Percentiles rank a stretch among this genome's conserved stretches.
These are phyloP conservation scores for Calosoma granatense DNA, from an alignment of 1,140 invertebrate species.

Conservation along the genomic window DNA sequence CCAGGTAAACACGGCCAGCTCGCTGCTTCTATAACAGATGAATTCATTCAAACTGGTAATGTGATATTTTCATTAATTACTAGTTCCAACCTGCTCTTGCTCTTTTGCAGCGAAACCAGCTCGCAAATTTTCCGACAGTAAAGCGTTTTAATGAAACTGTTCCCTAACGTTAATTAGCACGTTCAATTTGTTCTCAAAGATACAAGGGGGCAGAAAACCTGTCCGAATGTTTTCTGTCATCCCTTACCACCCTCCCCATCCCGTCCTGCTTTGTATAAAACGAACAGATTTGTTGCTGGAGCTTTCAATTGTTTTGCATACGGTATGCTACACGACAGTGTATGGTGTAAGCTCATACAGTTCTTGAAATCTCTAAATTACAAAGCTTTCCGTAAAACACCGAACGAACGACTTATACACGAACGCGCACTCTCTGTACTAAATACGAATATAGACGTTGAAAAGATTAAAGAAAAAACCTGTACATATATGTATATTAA, in stretches of 20 bases:
- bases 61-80: neutral
- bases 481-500: too few relatives aligned
- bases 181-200: conserved; percentile 8
- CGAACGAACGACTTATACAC: too few relatives aligned
- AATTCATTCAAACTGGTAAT: neutral
- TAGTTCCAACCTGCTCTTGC: too few relatives aligned
- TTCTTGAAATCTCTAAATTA: too few relatives aligned
- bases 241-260: neutral
- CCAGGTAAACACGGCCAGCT: neutral
- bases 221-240: neutral
- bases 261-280: neutral
- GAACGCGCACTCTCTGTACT: too few relatives aligned
- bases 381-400: too few relatives aligned
- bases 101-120: too few relatives aligned
- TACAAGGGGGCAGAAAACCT: neutral
- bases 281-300: neutral
- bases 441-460: too few relatives aligned
- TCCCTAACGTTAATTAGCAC: neutral
- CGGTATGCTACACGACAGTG: too few relatives aligned
- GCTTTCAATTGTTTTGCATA: neutral
- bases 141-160: neutral
- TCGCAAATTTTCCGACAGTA: neutral
- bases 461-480: too few relatives aligned
- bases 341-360: too few relatives aligned
- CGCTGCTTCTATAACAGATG: too few relatives aligned